Base-by-base conservation (phyloP, 2,797 vertebrate species). In the Phataginus tetradactyla region DNA sequence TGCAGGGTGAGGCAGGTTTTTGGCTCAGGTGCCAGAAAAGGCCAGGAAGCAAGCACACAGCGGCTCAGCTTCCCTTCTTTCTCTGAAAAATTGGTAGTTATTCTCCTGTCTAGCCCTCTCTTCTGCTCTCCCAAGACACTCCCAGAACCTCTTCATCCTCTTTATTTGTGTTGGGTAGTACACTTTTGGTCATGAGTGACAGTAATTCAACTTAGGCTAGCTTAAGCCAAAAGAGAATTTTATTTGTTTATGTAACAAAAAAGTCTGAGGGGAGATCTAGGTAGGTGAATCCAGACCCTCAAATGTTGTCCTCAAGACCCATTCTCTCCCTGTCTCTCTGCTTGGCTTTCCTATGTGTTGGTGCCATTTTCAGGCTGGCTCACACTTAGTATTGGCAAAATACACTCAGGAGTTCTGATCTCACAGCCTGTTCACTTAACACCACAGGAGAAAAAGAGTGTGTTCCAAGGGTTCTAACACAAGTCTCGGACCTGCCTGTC, bases 171-270 rank as follows among this genome's bases (percentile, higher is more conserved):
- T 63, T 63, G 29, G 8, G 42, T 63, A 85, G 37, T 20, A 66
- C 11, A 66, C 7, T 72, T 90, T 75, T 3, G 57, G 39, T 29
- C 37, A 45, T 7, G 66, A 86, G n/a, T 86, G 34, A 81, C 32
- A 94, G 18, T 68, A 84, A 83, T 17, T 17, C 15, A 79, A 89
- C 49, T 89, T 51, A 84, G 63, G 34, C 23, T 64, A 87, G 20
- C 34, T 75, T 80, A 86, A 53, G 13, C 42, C 72, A 39, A 80
- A 94, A 80, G 57, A 68, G 49, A 92, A 63, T 89, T 95, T 83
- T 81, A 63, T 63, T 95, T 75, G 53, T 32, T 89, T 83, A 49
- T 69, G 5, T 75, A 79, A 90, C 34, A 25, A 64, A 90, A 68
- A 27, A 25, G 0, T 59, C 53, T 20, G n/a, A 79, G 21, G 18